Conservation (phyloP, 2,113 vertebrate genomes). For the Neodontobutis hainanensis region DNA sequence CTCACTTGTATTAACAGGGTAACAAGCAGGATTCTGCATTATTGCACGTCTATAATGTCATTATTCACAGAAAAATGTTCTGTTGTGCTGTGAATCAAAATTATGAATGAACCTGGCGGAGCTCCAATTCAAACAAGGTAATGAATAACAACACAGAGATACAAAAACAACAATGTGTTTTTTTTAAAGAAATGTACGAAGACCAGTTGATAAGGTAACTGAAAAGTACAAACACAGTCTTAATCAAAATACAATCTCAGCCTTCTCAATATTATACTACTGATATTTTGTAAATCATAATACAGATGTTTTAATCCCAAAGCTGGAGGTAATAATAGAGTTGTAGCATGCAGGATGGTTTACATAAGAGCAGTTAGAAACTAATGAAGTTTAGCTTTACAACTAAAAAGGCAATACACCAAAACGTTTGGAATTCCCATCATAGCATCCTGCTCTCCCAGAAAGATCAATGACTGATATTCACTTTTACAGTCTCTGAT, state of each 20-base stretch:
- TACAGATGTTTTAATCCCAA: background rate
- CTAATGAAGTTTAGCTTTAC: slow-evolving; percentile 14
- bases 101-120: slow-evolving; percentile 57
- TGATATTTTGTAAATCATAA: too few relatives aligned
- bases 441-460: slow-evolving; percentile 56
- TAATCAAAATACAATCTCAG: background rate
- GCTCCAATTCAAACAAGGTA: slow-evolving; percentile 63
- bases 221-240: slow-evolving; percentile 10
- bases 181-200: slow-evolving; percentile 32
- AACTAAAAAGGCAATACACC: slow-evolving; percentile 19
- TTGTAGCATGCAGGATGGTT: slow-evolving; percentile 11
- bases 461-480: slow-evolving; percentile 68
- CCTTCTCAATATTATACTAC: too few relatives aligned
- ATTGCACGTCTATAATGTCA: slow-evolving; percentile 30
- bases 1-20: background rate
- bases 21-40: slow-evolving; percentile 10
- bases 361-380: slow-evolving; percentile 19
- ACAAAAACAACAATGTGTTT: slow-evolving; percentile 31
- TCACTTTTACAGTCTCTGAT: slow-evolving; percentile 59
- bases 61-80: slow-evolving; percentile 64
- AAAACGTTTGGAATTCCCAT: slow-evolving; percentile 35
- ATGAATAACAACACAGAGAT: slow-evolving; percentile 51
- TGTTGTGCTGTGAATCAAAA: slow-evolving; percentile 58
- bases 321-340: background rate
- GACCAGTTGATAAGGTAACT: slow-evolving; percentile 12